Evolutionary conservation across 30 jellyfish, hydroid and myxozoan genomes (phyloP).

Genomic region (Nemopilema nomurai): DNA sequence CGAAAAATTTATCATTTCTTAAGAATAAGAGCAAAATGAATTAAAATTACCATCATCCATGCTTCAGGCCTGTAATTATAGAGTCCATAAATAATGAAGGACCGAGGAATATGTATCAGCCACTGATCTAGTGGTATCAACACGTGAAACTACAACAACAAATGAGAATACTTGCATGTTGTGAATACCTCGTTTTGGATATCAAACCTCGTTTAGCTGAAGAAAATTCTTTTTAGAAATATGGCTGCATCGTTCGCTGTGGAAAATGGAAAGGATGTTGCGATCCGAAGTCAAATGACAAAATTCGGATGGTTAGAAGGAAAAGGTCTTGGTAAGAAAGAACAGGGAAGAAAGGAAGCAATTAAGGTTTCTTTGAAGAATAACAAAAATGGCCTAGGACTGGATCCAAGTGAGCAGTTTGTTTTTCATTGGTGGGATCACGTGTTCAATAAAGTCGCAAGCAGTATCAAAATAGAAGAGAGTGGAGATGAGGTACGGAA

Average conservation of each 20-base stretch:
- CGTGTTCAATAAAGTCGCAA: constrained; percentile 93
- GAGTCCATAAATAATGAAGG: background rate
- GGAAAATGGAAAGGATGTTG: background rate
- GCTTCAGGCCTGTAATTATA: background rate
- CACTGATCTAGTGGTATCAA: background rate
- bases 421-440: constrained; percentile 99
- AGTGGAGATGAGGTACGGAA: constrained; percentile 52
- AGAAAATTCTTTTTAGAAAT: background rate
- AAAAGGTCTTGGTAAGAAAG: constrained; percentile 86
- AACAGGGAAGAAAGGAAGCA: constrained; percentile 88
- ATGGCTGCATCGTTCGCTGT: constrained; percentile 11
- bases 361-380: constrained; percentile 83
- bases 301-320: constrained; percentile 96
- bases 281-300: constrained; percentile 54
- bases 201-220: background rate
- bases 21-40: too few relatives aligned
- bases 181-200: background rate
- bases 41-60: background rate
- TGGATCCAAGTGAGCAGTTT: constrained; percentile 78
- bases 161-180: background rate
- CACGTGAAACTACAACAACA: background rate
- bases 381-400: constrained; percentile 89
- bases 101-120: too few relatives aligned
- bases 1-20: too few relatives aligned
- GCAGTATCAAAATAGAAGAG: constrained; percentile 57